Conservation (phyloP, 2,888 invertebrate species). For the Eremobia ochroleuca region DNA sequence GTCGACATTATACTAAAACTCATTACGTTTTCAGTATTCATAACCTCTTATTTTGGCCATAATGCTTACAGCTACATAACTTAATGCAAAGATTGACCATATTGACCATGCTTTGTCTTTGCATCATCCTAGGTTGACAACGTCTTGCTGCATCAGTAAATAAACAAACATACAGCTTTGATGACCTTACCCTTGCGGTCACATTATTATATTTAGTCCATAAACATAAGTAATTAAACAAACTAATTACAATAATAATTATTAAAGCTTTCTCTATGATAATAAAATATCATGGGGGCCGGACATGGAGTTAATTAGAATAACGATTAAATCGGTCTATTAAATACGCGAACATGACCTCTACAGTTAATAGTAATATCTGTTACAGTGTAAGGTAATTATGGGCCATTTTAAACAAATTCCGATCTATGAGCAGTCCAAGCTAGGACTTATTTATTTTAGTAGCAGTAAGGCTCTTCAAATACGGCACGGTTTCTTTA, state of each 20-base stretch:
- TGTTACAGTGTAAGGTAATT: not conserved
- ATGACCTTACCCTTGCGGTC: not conserved
- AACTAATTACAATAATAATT: conserved; percentile 12
- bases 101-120: not conserved
- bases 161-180: not conserved
- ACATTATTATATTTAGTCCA: too few relatives aligned
- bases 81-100: not conserved
- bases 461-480: not conserved
- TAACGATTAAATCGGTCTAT: conserved; percentile 38
- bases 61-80: not conserved
- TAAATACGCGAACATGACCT: conserved; percentile 47
- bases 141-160: not conserved
- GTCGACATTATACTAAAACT: too few relatives aligned
- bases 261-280: conserved; percentile 23
- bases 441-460: not conserved
- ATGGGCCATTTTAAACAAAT: not conserved
- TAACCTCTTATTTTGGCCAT: too few relatives aligned
- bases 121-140: not conserved
- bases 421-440: not conserved
- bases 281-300: conserved; percentile 14
- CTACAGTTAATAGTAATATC: not conserved
- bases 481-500: not conserved
- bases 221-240: conserved; percentile 7
- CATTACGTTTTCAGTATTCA: too few relatives aligned
- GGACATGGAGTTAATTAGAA: conserved; percentile 20